Percentiles rank a stretch among this genome's conserved stretches.
Evolutionary conservation across 64 coral and sea anemone genomes (phyloP).

Genomic region (Montipora sp.): DNA sequence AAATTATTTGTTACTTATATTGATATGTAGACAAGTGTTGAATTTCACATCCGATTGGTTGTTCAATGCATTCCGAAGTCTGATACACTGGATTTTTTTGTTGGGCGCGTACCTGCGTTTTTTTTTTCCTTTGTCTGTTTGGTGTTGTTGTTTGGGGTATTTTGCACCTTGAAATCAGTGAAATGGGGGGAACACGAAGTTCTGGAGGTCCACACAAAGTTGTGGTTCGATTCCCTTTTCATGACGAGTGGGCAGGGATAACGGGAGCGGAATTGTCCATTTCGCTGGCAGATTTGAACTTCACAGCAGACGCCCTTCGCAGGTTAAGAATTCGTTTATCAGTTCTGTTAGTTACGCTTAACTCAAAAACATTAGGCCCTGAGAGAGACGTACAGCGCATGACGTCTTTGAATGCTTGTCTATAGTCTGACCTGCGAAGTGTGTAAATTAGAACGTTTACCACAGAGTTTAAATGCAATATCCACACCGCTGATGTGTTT

Average conservation of each 20-base stretch:
- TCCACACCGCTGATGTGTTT: constrained; percentile 50
- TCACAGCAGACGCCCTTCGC: not conserved
- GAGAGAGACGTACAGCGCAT: constrained; percentile 37
- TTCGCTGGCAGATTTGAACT: not conserved
- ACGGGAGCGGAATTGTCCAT: not conserved
- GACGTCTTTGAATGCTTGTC: constrained; percentile 44
- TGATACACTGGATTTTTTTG: no score
- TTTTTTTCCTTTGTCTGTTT: no score
- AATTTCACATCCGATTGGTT: no score
- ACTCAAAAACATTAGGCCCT: not conserved
- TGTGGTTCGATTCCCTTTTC: not conserved
- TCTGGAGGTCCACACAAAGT: no score
- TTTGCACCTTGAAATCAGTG: no score
- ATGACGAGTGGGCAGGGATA: not conserved
- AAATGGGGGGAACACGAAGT: no score
- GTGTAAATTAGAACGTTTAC: constrained; percentile 62
- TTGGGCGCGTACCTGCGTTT: no score
- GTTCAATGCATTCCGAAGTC: no score
- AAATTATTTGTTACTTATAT: no score
- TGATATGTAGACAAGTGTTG: no score
- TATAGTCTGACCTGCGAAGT: constrained; percentile 49
- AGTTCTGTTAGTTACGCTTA: not conserved
- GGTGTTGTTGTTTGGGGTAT: no score
- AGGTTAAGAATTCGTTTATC: not conserved
- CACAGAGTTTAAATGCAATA: constrained; percentile 57